These are phyloP conservation scores for Acleris sparsana DNA, from an alignment of 2,888 invertebrate species.

Conservation along the genomic window DNA sequence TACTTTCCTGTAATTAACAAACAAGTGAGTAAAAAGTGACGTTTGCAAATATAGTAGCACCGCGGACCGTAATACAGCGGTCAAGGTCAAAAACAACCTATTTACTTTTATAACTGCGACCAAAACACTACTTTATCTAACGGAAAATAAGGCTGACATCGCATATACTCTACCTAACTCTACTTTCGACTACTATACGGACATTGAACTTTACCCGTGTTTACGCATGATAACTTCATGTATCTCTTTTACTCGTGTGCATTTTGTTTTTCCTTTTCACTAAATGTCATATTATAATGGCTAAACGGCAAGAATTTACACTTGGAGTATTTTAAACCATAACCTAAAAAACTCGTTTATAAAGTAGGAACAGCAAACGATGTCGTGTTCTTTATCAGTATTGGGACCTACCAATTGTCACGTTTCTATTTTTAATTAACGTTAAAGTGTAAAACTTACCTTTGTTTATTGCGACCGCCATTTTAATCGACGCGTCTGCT, in stretches of 20 bases:
- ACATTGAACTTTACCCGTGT: not conserved
- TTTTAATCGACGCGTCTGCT: constrained; percentile 48
- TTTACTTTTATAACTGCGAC: not conserved
- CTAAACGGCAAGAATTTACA: no score
- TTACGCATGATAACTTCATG: not conserved
- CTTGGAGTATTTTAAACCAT: not conserved
- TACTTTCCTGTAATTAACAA: no score
- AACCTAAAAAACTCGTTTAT: not conserved
- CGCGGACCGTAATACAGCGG: not conserved
- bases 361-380: not conserved
- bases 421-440: not conserved
- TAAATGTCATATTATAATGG: no score
- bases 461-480: constrained; percentile 73
- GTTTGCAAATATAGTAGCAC: not conserved
- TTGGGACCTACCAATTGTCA: not conserved
- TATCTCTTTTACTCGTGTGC: constrained; percentile 7
- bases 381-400: no score
- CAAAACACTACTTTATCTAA: not conserved
- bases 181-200: not conserved
- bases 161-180: not conserved
- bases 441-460: constrained; percentile 48
- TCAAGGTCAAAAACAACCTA: constrained; percentile 1
- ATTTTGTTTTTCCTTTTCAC: constrained; percentile 1
- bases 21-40: constrained; percentile 1
- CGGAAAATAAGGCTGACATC: not conserved